Evolutionary conservation across 2,113 vertebrate species (phyloP).

Genomic region (Aptenodytes patagonicus): DNA sequence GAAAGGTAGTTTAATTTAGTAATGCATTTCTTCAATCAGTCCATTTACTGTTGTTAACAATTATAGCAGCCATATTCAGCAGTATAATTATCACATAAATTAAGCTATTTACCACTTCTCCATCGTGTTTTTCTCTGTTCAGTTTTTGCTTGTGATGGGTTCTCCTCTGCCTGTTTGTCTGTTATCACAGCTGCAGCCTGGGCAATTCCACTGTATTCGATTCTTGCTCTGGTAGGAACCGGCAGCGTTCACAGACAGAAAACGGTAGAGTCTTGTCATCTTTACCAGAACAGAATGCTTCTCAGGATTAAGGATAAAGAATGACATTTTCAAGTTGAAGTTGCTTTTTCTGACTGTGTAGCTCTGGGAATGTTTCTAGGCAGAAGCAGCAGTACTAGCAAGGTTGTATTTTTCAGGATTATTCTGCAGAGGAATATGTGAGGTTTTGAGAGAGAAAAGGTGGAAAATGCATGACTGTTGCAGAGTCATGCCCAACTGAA

Average conservation of each 20-base stretch:
- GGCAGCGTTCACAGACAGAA: neutral
- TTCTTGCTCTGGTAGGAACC: neutral
- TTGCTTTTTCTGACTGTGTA: neutral
- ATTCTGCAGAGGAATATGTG: neutral
- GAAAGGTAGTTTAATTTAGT: neutral
- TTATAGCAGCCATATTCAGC: neutral
- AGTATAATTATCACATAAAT: neutral
- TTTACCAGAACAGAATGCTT: neutral
- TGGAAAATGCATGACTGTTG: neutral
- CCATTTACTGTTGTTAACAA: neutral
- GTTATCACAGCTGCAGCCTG: neutral
- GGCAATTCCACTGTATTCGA: neutral
- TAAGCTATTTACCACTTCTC: neutral
- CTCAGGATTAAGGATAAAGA: neutral
- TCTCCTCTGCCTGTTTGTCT: neutral
- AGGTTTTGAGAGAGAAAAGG: neutral
- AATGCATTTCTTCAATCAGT: neutral
- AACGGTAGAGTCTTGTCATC: neutral
- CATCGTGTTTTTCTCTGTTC: neutral
- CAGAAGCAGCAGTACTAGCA: neutral
- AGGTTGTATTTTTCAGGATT: neutral
- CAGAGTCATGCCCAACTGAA: neutral
- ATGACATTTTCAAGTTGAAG: neutral
- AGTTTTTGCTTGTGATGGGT: neutral
- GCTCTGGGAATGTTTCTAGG: neutral